A percentile compares a stretch with the other conserved stretches of the same genome.
phyloP scores from a whole-genome alignment of 1,140 invertebrate genomes.

The Drosophila pseudoananassae region DNA sequence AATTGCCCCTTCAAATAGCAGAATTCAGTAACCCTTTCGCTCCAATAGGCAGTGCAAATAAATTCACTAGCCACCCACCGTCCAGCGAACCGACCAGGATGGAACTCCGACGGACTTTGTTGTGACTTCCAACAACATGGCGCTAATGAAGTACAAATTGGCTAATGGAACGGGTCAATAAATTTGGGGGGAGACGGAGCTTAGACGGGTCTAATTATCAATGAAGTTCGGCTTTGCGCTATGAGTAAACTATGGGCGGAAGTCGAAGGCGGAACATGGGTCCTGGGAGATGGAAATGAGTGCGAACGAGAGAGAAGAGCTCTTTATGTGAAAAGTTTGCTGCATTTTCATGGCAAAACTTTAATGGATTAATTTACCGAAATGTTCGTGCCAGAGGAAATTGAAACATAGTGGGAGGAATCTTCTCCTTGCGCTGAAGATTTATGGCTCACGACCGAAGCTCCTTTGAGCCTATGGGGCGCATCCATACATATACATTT shows the following conservation, averaged over 20 bases:
- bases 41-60: constrained; percentile 16
- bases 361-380: constrained; percentile 79
- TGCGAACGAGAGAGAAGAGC: constrained; percentile 15
- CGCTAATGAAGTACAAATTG: constrained; percentile 81
- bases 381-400: constrained; percentile 72
- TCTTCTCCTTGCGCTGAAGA: constrained; percentile 12
- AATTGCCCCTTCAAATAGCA: neutral
- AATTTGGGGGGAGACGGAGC: constrained; percentile 9
- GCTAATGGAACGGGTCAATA: constrained; percentile 53
- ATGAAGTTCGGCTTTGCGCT: constrained; percentile 45
- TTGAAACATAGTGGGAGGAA: constrained; percentile 58
- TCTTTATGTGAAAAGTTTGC: constrained; percentile 79
- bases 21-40: constrained; percentile 11
- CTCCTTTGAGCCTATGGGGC: constrained; percentile 5
- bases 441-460: constrained; percentile 21
- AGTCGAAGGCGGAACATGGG: constrained; percentile 8
- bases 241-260: constrained; percentile 40
- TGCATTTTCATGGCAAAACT: constrained; percentile 78
- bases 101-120: constrained; percentile 2
- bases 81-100: neutral
- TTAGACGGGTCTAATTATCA: constrained; percentile 67
- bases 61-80: constrained; percentile 41
- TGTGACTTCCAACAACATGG: constrained; percentile 31
- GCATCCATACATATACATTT: neutral
- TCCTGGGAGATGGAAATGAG: neutral